Conservation (phyloP, 2,888 invertebrate genomes). For the Diarsia mendica region DNA sequence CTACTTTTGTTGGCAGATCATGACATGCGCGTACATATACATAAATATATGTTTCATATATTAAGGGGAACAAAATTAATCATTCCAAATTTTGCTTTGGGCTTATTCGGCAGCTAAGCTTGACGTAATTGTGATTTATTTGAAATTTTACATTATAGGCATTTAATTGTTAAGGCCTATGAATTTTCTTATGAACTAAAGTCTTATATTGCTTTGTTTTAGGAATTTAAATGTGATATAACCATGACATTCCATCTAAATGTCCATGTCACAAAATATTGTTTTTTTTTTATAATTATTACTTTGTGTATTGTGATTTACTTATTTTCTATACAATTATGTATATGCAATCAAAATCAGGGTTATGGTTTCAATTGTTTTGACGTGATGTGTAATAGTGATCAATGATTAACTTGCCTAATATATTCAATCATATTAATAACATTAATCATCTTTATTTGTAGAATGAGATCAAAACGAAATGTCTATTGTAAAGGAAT, state of each 20-base stretch:
- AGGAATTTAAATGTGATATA: slow-evolving; percentile 65
- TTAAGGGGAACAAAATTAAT: slow-evolving; percentile 68
- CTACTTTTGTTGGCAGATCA: slow-evolving; percentile 26
- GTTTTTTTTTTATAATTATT: slow-evolving; percentile 59
- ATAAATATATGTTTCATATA: slow-evolving; percentile 14
- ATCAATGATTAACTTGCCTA: slow-evolving; percentile 63
- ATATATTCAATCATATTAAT: slow-evolving; percentile 17
- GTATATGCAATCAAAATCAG: slow-evolving; percentile 73
- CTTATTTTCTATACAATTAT: slow-evolving; percentile 58
- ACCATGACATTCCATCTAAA: slow-evolving; percentile 69
- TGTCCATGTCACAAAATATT: slow-evolving; percentile 68
- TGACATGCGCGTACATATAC: slow-evolving; percentile 14
- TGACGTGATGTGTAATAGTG: slow-evolving; percentile 61
- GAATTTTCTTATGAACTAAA: slow-evolving; percentile 36
- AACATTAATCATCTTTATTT: slow-evolving; percentile 3
- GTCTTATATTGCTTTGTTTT: slow-evolving; percentile 51
- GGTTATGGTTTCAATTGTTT: slow-evolving; percentile 66
- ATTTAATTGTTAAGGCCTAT: slow-evolving; percentile 60
- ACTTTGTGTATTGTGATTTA: slow-evolving; percentile 63
- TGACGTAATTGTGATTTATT: slow-evolving; percentile 46
- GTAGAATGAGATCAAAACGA: slow-evolving; percentile 8
- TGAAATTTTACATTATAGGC: slow-evolving; percentile 36
- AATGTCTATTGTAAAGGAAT: slow-evolving; percentile 16
- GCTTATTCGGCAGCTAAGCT: slow-evolving; percentile 58
- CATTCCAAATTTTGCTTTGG: slow-evolving; percentile 65